Percentiles rank a stretch among this genome's conserved stretches.
Evolutionary conservation across 1,140 invertebrate genomes (phyloP).

Genomic region (Procambarus virginalis): DNA sequence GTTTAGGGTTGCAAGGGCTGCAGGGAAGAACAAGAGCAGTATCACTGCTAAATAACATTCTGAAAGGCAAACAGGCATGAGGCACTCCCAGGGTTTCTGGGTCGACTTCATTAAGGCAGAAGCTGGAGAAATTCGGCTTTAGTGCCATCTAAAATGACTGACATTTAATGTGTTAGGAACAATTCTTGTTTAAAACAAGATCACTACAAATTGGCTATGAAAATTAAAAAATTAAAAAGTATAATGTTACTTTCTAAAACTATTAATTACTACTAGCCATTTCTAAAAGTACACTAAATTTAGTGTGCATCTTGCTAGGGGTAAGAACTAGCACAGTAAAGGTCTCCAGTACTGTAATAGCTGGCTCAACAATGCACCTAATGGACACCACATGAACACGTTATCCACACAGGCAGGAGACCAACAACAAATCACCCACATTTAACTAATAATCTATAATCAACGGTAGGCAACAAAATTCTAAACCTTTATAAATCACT

Average conservation of each 20-base stretch:
- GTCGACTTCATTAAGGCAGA: background rate
- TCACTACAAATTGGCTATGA: slow-evolving; percentile 13
- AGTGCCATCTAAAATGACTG: background rate
- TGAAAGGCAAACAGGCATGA: background rate
- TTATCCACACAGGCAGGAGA: background rate
- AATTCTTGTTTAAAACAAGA: background rate
- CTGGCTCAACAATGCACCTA: background rate
- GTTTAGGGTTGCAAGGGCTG: background rate
- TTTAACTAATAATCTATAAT: background rate
- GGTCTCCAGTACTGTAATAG: background rate
- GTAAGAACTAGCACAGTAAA: background rate
- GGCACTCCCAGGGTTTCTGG: background rate
- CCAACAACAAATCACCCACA: slow-evolving; percentile 1
- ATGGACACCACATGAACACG: background rate
- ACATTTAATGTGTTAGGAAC: slow-evolving; percentile 7
- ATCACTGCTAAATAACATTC: background rate
- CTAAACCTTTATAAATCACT: background rate
- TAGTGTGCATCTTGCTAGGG: background rate
- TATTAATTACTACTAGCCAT: background rate
- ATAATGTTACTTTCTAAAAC: background rate
- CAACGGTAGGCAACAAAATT: background rate
- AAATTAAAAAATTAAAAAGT: background rate
- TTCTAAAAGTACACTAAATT: background rate
- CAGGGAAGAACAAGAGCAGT: background rate
- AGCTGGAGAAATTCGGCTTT: background rate